A percentile compares a stretch with the other conserved stretches of the same genome.
Evolutionary conservation across 2,888 invertebrate genomes (phyloP).

Genomic region (Polymixis lichenea): DNA sequence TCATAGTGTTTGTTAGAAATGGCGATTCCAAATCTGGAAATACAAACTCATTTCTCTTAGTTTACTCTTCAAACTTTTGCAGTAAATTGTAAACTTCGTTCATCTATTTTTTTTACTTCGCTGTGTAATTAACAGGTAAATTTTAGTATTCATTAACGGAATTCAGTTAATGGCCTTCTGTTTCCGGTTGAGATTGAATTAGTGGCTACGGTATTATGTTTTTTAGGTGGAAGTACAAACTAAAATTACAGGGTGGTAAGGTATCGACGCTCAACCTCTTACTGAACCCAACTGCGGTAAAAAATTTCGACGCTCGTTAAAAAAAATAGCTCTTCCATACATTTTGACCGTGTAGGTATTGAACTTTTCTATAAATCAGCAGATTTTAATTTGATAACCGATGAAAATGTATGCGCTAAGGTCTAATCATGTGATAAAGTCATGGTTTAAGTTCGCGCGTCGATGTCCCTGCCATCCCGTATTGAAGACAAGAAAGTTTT

Average conservation of each 20-base stretch:
- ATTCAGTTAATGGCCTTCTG: constrained; percentile 36
- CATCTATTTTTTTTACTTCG: constrained; percentile 55
- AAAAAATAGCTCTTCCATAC: too few relatives aligned
- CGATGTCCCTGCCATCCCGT: too few relatives aligned
- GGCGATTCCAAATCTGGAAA: constrained; percentile 44
- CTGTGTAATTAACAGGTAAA: constrained; percentile 50
- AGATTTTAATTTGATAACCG: too few relatives aligned
- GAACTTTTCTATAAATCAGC: too few relatives aligned
- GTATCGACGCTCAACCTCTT: too few relatives aligned
- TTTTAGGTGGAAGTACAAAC: neutral
- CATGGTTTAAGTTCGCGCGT: too few relatives aligned
- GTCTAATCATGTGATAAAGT: too few relatives aligned
- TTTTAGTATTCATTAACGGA: constrained; percentile 52
- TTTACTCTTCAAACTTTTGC: constrained; percentile 53
- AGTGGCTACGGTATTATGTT: constrained; percentile 28
- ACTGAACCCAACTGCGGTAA: too few relatives aligned
- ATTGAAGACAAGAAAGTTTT: neutral
- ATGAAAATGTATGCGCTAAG: too few relatives aligned
- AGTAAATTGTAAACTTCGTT: constrained; percentile 51
- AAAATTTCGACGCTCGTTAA: too few relatives aligned
- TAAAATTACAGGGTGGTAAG: too few relatives aligned
- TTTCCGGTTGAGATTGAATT: constrained; percentile 35
- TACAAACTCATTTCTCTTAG: constrained; percentile 52
- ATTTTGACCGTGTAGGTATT: too few relatives aligned
- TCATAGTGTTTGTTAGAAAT: constrained; percentile 48